Conservation (phyloP, 2,113 vertebrate genomes). For the Pluvialis apricaria region DNA sequence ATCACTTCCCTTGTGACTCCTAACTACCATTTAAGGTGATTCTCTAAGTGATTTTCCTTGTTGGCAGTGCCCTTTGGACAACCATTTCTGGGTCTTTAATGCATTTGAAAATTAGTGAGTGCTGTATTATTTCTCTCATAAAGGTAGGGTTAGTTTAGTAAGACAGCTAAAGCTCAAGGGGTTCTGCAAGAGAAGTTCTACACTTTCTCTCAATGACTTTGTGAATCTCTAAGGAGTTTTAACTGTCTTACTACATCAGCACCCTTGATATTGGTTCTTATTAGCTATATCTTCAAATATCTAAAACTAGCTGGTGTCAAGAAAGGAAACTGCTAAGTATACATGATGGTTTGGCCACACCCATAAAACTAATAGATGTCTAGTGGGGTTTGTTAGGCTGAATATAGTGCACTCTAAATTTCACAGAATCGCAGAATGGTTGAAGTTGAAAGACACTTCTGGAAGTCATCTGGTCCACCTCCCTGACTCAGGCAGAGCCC, state of each 20-base stretch:
- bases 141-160: not conserved
- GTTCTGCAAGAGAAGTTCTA: not conserved
- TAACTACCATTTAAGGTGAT: not conserved
- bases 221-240: not conserved
- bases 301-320: not conserved
- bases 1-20: not conserved
- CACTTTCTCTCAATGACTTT: not conserved
- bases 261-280: not conserved
- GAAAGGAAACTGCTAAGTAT: not conserved
- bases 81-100: not conserved
- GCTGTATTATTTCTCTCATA: not conserved
- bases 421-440: not conserved
- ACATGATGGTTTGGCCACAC: not conserved
- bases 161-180: not conserved
- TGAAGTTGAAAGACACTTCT: not conserved
- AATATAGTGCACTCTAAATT: not conserved
- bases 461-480: not conserved
- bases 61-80: not conserved
- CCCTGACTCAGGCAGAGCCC: not conserved
- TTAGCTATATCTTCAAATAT: not conserved
- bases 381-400: not conserved
- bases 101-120: not conserved
- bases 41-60: not conserved
- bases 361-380: not conserved
- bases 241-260: not conserved